Evolutionary conservation across 2,113 vertebrate genomes (phyloP), one percentile per base, ranked within the genome.

Genomic region (Prietella phreatophila): DNA sequence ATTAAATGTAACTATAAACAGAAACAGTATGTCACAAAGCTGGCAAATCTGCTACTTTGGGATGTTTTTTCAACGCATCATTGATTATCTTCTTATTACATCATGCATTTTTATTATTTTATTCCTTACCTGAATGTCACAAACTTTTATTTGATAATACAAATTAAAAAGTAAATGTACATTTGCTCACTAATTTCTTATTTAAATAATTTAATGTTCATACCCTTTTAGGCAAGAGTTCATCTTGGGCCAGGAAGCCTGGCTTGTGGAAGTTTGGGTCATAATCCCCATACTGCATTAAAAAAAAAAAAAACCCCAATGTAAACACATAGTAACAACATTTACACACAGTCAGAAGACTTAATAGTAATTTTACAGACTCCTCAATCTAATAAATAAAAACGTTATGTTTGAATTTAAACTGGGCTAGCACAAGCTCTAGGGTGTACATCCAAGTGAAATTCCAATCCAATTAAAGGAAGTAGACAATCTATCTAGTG

Each of bases 201-300:
- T 47, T 3, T 22, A 58, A 58, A 39, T 63, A 7, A 19, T 9
- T n/a, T 61, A 78, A 50, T 53, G 25, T 8, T 15, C 2, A 0
- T 89, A 97, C 97, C 91, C 96, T 95, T 93, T 97, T 96, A 80
- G 97, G 97, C 87, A 98, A 86, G 60, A 97, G 96, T 85, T 98
- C 97, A 91, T 97, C 97, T 87, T 97, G 96, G 75, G 95, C 95
- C 87, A 97, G 89, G 89, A 97, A 98, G 39, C 97, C 97, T 20
- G 96, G 97, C 83, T 97, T 97, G 4, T 97, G 97, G 88, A 97
- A 96, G 89, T 96, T 97, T 58, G 97, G 96, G 89, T 97, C 96
- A 0, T 97, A 97, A 91, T 97, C 97, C 19, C 97, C 97, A 89
- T 97, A 97, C 96, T 97, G 92, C 50, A 86, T 63, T 82, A 73